These are phyloP conservation scores for Eupithecia vulgata DNA, from an alignment of 2,888 invertebrate genomes.

Conservation along the genomic window DNA sequence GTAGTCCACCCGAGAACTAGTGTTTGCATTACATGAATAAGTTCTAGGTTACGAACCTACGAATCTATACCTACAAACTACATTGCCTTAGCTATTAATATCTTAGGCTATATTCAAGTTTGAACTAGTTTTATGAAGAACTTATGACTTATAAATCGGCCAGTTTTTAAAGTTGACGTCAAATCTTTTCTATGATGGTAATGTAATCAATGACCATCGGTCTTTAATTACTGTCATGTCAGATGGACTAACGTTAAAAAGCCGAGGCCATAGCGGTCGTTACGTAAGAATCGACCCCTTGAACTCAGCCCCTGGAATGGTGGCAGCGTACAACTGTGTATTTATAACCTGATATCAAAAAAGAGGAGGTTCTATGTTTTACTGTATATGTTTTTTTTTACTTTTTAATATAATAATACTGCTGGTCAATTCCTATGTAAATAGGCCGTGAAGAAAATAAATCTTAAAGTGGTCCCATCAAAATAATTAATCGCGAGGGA, in stretches of 20 bases:
- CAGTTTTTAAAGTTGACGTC: neutral
- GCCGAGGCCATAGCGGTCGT: no score
- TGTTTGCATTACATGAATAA: slow-evolving; percentile 10
- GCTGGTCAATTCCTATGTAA: no score
- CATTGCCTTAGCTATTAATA: neutral
- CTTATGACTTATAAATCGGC: neutral
- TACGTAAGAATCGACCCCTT: no score
- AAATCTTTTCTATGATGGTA: neutral
- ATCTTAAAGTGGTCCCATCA: no score
- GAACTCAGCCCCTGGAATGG: neutral
- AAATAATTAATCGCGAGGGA: no score
- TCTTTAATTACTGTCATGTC: neutral
- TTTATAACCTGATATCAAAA: no score
- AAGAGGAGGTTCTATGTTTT: no score
- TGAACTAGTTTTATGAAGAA: neutral
- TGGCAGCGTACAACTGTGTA: neutral
- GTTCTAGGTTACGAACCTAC: neutral
- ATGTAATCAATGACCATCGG: no score
- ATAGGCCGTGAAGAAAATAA: no score
- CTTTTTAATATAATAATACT: no score
- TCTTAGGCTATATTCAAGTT: neutral
- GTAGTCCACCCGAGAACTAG: neutral
- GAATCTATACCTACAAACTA: neutral
- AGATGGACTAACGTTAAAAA: neutral
- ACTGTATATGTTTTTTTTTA: no score